Base-by-base conservation (phyloP, 2,113 vertebrate species). In the Bambusicola thoracicus region DNA sequence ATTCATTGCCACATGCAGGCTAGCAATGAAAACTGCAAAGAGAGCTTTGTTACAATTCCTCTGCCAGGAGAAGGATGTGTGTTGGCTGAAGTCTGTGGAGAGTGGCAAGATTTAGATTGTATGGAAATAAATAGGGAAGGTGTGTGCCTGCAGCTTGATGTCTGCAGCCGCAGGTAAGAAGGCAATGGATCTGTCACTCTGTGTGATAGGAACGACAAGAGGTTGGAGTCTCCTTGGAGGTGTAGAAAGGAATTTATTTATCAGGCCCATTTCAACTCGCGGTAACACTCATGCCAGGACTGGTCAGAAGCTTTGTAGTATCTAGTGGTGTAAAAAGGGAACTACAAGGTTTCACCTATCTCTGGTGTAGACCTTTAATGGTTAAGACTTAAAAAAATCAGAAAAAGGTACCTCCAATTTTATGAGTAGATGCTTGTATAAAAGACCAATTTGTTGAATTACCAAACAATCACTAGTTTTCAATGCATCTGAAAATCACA, bases 161-260 rank as follows among this genome's bases (percentile, higher is more conserved):
- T 13, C 43, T 75, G 59, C 10, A 12, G 48, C 49, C 44, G 46
- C 59, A 73, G 40, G 16, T 20, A 32, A 63, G 68, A 61, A 0
- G 0, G 17, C 25, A 62, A n/a, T 12, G 21, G 21, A 27, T 67
- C 38, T 2, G 4, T 7, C 41, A 62, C 81, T 34, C 41, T 61
- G 34, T 43, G 18, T 2, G 30, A 29, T 6, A 8, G 34, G 36
- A 74, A 70, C 7, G 11, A 27, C 51, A 61, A 41, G 43, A 74
- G 63, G 21, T 56, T n/a, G n/a, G 30, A 9, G 30, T 14, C 11
- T 43, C 43, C 38, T 74, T 15, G 21, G 4, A 0, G 15, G 76
- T 69, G 59, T 65, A 43, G 48, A 44, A 40, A 41, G 51, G 38
- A 62, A 3, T 68, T 77, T 22, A 4, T 68, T 53, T 40, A 44